phyloP scores from a whole-genome alignment of 2,888 invertebrate species.

The Xylota segnis region DNA sequence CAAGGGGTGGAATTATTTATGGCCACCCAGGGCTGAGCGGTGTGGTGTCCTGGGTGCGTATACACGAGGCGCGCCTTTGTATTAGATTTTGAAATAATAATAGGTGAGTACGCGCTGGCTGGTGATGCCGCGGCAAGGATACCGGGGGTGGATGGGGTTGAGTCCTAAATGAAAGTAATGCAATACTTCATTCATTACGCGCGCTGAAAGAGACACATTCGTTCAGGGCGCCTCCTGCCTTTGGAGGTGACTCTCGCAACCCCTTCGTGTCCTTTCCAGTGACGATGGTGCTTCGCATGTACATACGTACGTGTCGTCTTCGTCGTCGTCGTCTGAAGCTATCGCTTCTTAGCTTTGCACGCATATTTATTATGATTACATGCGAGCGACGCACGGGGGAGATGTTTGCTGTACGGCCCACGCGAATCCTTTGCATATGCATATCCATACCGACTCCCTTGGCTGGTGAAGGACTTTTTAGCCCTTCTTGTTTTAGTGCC shows the following conservation, averaged over 20 bases:
- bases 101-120: conserved; percentile 59
- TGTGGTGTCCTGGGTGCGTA: conserved; percentile 18
- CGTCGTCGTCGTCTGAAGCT: conserved; percentile 24
- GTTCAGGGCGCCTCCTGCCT: conserved; percentile 40
- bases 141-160: conserved; percentile 60
- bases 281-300: background rate
- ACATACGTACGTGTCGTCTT: background rate
- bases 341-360: conserved; percentile 64
- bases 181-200: conserved; percentile 74
- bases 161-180: conserved; percentile 73
- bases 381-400: conserved; percentile 4
- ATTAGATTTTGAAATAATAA: conserved; percentile 75
- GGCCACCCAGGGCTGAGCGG: conserved; percentile 57
- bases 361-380: conserved; percentile 65
- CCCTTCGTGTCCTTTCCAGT: conserved; percentile 46
- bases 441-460: conserved; percentile 13
- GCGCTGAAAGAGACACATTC: conserved; percentile 64
- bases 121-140: conserved; percentile 33
- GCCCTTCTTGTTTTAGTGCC: conserved; percentile 30
- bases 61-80: conserved; percentile 37
- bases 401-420: conserved; percentile 14
- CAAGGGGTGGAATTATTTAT: conserved; percentile 77
- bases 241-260: conserved; percentile 49
- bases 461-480: conserved; percentile 23
- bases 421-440: conserved; percentile 45